A percentile compares a stretch with the other conserved stretches of the same genome.
These are phyloP conservation scores for Enteromius argenteus DNA, from an alignment of 2,797 vertebrate genomes.

Conservation along the genomic window DNA sequence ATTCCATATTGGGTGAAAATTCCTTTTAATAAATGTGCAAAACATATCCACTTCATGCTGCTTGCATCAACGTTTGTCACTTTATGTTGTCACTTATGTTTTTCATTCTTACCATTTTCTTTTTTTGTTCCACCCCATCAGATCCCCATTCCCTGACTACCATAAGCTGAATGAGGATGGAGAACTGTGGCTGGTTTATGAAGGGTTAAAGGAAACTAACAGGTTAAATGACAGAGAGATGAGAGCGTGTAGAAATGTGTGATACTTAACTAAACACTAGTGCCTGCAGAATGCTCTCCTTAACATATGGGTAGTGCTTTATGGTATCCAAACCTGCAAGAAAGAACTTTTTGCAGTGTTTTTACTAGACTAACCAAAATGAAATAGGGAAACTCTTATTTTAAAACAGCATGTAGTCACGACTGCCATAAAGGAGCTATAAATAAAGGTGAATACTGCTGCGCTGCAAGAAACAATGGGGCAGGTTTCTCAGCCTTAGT, in stretches of 20 bases:
- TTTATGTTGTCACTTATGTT: constrained; percentile 66
- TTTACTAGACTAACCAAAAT: constrained; percentile 18
- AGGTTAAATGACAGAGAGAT: constrained; percentile 83
- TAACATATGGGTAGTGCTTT: not conserved
- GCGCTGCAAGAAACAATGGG: constrained; percentile 15
- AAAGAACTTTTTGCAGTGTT: not conserved
- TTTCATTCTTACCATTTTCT: constrained; percentile 68
- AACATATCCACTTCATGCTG: not conserved
- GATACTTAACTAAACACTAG: not conserved
- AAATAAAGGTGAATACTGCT: not conserved
- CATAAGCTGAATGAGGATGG: constrained; percentile 98
- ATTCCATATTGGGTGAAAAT: not conserved
- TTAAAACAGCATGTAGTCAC: constrained; percentile 19
- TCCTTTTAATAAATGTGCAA: not conserved
- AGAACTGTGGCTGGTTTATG: constrained; percentile 99
- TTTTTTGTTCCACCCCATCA: constrained; percentile 85
- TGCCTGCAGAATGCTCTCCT: constrained; percentile 5
- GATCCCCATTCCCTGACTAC: constrained; percentile 91
- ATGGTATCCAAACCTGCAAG: not conserved
- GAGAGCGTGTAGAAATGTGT: constrained; percentile 56
- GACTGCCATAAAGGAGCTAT: not conserved
- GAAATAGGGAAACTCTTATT: not conserved
- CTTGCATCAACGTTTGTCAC: constrained; percentile 12
- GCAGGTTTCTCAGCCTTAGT: not conserved
- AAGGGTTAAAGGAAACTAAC: constrained; percentile 99